These are phyloP conservation scores for Caenorhabditis imperialis DNA, from an alignment of 2,888 invertebrate genomes.

Conservation along the genomic window DNA sequence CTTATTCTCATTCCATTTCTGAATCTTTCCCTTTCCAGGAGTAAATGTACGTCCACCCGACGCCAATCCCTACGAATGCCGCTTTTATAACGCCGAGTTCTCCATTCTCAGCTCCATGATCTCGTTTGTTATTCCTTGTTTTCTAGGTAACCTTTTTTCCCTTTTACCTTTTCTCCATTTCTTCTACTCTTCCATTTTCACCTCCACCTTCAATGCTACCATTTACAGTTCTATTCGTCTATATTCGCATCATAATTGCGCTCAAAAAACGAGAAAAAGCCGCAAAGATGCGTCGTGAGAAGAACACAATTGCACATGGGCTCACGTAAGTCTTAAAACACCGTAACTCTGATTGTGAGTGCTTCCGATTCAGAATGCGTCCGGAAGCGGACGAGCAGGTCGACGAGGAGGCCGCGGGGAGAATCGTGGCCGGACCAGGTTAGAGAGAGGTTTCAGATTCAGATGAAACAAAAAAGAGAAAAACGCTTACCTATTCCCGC, in stretches of 20 bases:
- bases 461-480: too few relatives aligned
- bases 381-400: conserved; percentile 50
- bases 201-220: too few relatives aligned
- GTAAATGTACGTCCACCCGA: conserved; percentile 73
- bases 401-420: conserved; percentile 75
- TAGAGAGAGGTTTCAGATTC: too few relatives aligned
- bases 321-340: conserved; percentile 23
- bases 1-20: not conserved
- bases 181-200: too few relatives aligned
- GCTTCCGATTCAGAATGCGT: conserved; percentile 29
- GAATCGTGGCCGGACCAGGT: conserved; percentile 77
- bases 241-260: conserved; percentile 79
- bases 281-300: conserved; percentile 64
- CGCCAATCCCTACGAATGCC: conserved; percentile 77
- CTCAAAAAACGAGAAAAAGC: conserved; percentile 76
- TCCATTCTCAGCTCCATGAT: conserved; percentile 79
- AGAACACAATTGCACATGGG: conserved; percentile 44
- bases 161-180: too few relatives aligned
- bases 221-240: conserved; percentile 80
- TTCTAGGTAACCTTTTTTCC: conserved; percentile 72
- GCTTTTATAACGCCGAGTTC: conserved; percentile 81
- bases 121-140: conserved; percentile 80
- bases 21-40: conserved; percentile 58
- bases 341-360: not conserved
- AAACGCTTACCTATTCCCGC: too few relatives aligned